Evolutionary conservation across 1,140 invertebrate genomes (phyloP).

Genomic region (Panagrolaimus sp.): DNA sequence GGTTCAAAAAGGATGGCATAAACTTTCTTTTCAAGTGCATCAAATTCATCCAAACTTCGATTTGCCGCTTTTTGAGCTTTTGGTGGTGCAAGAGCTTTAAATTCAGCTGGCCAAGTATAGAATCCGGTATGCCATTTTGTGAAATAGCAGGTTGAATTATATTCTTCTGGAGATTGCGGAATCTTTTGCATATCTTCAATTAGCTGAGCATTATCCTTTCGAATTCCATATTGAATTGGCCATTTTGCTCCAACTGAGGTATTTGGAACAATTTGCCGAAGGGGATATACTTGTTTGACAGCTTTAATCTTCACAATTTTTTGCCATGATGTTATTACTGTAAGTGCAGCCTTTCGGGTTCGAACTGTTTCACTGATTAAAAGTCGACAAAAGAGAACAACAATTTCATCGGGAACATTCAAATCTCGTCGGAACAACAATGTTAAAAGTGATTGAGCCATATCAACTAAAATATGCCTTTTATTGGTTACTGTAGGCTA

Average conservation of each 20-base stretch:
- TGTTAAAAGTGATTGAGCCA: constrained; percentile 71
- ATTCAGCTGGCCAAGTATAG: constrained; percentile 74
- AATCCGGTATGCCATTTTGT: constrained; percentile 72
- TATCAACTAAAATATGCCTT: constrained; percentile 63
- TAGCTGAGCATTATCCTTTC: constrained; percentile 71
- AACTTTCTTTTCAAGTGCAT: constrained; percentile 66
- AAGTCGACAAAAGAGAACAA: constrained; percentile 68
- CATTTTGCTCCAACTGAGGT: constrained; percentile 35
- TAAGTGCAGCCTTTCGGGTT: constrained; percentile 66
- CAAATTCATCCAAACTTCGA: constrained; percentile 60
- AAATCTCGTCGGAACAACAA: constrained; percentile 71
- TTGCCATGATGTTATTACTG: constrained; percentile 67
- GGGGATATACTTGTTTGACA: constrained; percentile 66
- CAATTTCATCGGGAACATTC: constrained; percentile 66
- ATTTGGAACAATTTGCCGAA: constrained; percentile 43
- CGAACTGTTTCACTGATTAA: constrained; percentile 75
- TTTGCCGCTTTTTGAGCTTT: constrained; percentile 67
- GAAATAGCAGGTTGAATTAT: constrained; percentile 70
- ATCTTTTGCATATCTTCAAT: constrained; percentile 66
- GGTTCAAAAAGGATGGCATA: constrained; percentile 70
- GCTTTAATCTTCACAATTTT: constrained; percentile 73
- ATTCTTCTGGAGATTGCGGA: constrained; percentile 68
- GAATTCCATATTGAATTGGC: constrained; percentile 61
- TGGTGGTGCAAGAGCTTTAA: constrained; percentile 67
- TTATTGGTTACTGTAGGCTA: too few species aligned